Evolutionary conservation across 2,797 vertebrate genomes (phyloP).

Genomic region (Choloepus didactylus): DNA sequence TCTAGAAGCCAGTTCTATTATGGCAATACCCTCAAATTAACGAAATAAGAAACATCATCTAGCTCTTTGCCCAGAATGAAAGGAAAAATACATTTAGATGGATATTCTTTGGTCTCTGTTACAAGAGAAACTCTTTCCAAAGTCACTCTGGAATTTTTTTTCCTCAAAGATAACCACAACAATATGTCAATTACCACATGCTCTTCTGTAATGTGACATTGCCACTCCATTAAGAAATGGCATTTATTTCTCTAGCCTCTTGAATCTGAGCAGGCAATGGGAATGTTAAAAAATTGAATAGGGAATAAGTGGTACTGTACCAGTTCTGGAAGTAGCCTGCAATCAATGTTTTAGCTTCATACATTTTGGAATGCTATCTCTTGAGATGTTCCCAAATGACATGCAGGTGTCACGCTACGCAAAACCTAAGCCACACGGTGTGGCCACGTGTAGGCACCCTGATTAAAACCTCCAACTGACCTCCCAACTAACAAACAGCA

Average conservation of each 20-base stretch:
- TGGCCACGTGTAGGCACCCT: neutral
- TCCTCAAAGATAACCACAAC: neutral
- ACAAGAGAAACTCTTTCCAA: neutral
- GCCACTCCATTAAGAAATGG: neutral
- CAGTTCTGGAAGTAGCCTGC: neutral
- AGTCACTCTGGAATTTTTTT: neutral
- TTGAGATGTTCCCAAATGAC: neutral
- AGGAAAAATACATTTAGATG: neutral
- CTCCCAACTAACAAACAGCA: neutral
- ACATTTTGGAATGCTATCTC: neutral
- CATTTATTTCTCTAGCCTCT: neutral
- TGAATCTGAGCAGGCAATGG: neutral
- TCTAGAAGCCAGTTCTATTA: neutral
- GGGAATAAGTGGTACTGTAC: neutral
- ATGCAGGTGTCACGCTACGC: neutral
- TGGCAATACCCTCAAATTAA: neutral
- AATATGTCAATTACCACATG: neutral
- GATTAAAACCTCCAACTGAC: neutral
- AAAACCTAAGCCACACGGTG: neutral
- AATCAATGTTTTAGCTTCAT: neutral
- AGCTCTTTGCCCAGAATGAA: neutral
- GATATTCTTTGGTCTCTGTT: neutral
- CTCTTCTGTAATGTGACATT: neutral
- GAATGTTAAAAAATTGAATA: neutral
- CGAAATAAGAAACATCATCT: neutral